Evolutionary conservation across 2,113 vertebrate genomes (phyloP).

Genomic region (Gymnorhina tibicen): DNA sequence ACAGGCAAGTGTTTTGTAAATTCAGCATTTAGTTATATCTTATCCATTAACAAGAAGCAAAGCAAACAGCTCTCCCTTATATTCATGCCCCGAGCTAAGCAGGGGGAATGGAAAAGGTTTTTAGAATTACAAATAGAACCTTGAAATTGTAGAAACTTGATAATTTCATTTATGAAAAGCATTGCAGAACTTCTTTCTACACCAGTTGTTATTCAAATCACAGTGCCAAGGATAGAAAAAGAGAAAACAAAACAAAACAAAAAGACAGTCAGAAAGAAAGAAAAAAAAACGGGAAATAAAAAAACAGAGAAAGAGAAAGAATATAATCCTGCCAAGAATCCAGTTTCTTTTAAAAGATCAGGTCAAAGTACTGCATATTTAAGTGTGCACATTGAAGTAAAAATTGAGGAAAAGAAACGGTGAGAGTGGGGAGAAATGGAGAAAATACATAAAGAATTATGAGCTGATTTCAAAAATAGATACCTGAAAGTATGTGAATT

Average conservation of each 20-base stretch:
- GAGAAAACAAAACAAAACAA: not conserved
- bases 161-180: slow-evolving; percentile 73
- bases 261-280: not conserved
- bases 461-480: not conserved
- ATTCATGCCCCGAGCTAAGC: slow-evolving; percentile 69
- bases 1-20: slow-evolving; percentile 66
- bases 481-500: not conserved
- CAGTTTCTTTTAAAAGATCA: slow-evolving; percentile 54
- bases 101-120: slow-evolving; percentile 58
- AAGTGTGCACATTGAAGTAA: slow-evolving; percentile 40
- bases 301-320: not conserved
- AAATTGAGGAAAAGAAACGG: not conserved
- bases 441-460: not conserved
- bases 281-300: not conserved
- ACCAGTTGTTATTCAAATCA: slow-evolving; percentile 65
- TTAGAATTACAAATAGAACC: slow-evolving; percentile 77
- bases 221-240: not conserved
- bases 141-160: slow-evolving; percentile 74
- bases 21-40: slow-evolving; percentile 74
- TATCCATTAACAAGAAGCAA: slow-evolving; percentile 67
- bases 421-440: fast-evolving
- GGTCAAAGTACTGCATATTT: slow-evolving; percentile 37
- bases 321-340: slow-evolving; percentile 41
- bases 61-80: slow-evolving; percentile 62
- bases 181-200: slow-evolving; percentile 54